phyloP scores from a whole-genome alignment of 2,113 vertebrate species.

The Gulo gulo region DNA sequence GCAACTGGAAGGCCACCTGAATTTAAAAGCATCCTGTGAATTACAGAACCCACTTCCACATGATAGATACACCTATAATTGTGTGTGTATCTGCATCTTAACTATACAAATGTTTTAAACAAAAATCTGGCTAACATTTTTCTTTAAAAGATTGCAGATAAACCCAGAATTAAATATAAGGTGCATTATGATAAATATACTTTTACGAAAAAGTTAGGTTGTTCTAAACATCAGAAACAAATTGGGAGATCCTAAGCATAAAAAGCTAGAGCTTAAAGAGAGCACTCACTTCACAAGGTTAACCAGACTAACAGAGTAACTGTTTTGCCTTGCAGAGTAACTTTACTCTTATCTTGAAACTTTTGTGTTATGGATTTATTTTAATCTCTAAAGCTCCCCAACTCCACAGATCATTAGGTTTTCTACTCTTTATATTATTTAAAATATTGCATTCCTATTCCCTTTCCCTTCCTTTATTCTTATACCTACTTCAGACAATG shows the following conservation, averaged over 20 bases:
- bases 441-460: not conserved
- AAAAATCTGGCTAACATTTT: not conserved
- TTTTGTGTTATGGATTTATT: not conserved
- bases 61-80: not conserved
- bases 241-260: not conserved
- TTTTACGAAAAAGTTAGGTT: not conserved
- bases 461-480: not conserved
- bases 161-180: not conserved
- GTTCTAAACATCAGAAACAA: slow-evolving; percentile 1
- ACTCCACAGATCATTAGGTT: not conserved
- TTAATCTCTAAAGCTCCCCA: not conserved
- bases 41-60: not conserved
- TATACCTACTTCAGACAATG: not conserved
- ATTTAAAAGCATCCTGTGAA: not conserved
- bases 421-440: not conserved
- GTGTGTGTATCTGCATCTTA: not conserved
- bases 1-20: not conserved
- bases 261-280: not conserved
- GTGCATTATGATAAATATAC: not conserved
- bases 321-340: not conserved
- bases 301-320: not conserved
- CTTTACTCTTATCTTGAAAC: not conserved
- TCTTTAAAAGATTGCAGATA: not conserved
- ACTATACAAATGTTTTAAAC: not conserved
- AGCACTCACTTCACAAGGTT: not conserved